Evolutionary conservation across 1,140 invertebrate genomes (phyloP).

Genomic region (Plutomurus gul): DNA sequence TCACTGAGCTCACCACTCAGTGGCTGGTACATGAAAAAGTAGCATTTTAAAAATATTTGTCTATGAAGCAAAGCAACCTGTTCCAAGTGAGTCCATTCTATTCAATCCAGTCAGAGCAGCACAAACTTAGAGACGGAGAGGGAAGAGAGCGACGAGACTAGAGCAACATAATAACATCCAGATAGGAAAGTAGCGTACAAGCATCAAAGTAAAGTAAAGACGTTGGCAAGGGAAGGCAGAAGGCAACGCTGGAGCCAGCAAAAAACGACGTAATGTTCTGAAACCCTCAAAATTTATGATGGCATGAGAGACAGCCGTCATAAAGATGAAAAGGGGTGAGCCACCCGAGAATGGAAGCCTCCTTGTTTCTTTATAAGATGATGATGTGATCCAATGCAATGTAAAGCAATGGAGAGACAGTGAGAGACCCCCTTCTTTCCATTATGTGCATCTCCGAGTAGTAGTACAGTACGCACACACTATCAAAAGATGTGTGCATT

Average conservation of each 20-base stretch:
- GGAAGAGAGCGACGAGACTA: conserved; percentile 8
- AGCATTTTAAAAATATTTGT: conserved; percentile 26
- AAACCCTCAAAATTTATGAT: conserved; percentile 52
- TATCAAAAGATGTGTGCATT: conserved; percentile 29
- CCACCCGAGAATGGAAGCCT: conserved; percentile 39
- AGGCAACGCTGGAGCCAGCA: conserved; percentile 28
- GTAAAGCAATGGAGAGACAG: conserved; percentile 20
- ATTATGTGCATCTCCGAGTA: neutral
- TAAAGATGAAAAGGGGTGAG: conserved; percentile 52
- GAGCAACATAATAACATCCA: conserved; percentile 29
- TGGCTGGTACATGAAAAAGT: neutral
- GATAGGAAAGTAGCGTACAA: conserved; percentile 11
- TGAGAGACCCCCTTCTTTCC: neutral
- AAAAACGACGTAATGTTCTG: conserved; percentile 47
- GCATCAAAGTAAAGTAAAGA: conserved; percentile 2
- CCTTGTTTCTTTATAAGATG: conserved; percentile 6
- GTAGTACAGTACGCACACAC: too few relatives aligned
- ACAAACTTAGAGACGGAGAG: neutral
- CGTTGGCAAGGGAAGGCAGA: conserved; percentile 24
- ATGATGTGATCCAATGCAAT: conserved; percentile 16
- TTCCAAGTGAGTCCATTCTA: conserved; percentile 26
- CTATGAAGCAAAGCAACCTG: conserved; percentile 12
- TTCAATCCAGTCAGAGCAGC: conserved; percentile 4
- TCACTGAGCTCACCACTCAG: neutral
- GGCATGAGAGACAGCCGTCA: conserved; percentile 52